These are phyloP conservation scores for Capitulum mitella DNA, from an alignment of 2,888 invertebrate species.

Conservation along the genomic window DNA sequence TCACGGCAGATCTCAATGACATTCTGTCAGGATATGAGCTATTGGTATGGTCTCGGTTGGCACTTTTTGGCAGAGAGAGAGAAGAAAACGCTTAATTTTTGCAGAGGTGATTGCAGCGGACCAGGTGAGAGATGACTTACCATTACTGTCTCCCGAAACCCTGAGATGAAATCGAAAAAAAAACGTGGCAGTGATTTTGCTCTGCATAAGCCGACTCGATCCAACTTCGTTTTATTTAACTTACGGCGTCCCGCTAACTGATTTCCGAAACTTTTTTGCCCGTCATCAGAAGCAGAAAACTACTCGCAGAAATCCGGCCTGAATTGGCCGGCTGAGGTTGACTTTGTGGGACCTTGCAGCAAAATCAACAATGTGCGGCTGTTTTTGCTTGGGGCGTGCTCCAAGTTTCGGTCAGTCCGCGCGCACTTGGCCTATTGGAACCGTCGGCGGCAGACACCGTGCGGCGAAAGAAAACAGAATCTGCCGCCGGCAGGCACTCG, in stretches of 20 bases:
- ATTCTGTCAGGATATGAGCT: too few species aligned
- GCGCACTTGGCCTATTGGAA: background rate
- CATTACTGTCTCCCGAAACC: too few species aligned
- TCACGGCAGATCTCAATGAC: too few species aligned
- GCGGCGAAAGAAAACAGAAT: background rate
- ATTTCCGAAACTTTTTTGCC: background rate
- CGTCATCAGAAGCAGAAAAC: background rate
- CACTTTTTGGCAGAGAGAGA: too few species aligned
- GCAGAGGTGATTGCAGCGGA: too few species aligned
- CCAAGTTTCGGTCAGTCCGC: conserved; percentile 7
- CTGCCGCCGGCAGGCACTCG: background rate
- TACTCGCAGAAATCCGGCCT: background rate
- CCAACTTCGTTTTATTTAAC: background rate
- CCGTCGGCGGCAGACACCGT: background rate
- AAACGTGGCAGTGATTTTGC: too few species aligned
- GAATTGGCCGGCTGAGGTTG: background rate
- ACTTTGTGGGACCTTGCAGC: background rate
- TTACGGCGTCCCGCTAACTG: background rate
- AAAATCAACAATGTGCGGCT: background rate
- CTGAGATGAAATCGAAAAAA: too few species aligned
- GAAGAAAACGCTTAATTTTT: too few species aligned
- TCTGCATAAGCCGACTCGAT: too few species aligned
- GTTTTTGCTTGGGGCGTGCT: background rate
- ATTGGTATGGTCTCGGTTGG: too few species aligned
- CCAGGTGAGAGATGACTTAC: too few species aligned